These are phyloP conservation scores for Aurelia coerulea DNA, from an alignment of 30 jellyfish, hydroid and myxozoan genomes.

Conservation along the genomic window DNA sequence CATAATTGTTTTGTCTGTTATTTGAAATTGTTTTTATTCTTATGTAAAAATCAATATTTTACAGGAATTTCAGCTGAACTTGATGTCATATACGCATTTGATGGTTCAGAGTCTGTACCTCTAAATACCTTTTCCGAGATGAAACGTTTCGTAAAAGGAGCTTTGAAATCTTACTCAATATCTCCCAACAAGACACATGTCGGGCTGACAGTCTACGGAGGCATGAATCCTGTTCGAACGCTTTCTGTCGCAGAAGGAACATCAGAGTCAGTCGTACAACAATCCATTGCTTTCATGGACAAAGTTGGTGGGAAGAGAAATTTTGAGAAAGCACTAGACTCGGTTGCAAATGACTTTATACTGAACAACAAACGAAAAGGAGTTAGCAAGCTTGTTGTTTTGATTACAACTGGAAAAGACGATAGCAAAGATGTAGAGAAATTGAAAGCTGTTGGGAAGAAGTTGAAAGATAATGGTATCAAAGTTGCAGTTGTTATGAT, in stretches of 20 bases:
- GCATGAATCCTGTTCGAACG: background rate
- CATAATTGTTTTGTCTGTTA: too few relatives aligned
- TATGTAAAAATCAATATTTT: too few relatives aligned
- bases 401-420: slow-evolving; percentile 47
- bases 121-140: too few relatives aligned
- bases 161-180: too few relatives aligned
- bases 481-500: slow-evolving; percentile 56
- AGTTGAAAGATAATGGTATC: slow-evolving; percentile 55
- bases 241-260: background rate
- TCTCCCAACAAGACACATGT: too few relatives aligned
- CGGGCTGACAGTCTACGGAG: too few relatives aligned
- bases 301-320: slow-evolving; percentile 6
- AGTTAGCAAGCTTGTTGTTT: slow-evolving; percentile 45
- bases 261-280: background rate
- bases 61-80: too few relatives aligned
- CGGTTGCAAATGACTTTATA: background rate
- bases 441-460: slow-evolving; percentile 18
- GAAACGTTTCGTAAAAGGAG: too few relatives aligned
- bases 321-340: background rate
- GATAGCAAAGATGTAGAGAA: slow-evolving; percentile 10
- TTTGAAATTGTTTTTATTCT: too few relatives aligned
- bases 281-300: background rate
- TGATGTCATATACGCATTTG: too few relatives aligned
- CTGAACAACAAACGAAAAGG: background rate
- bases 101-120: too few relatives aligned